Percentiles rank a stretch among this genome's conserved stretches.
Evolutionary conservation across 1,140 invertebrate genomes (phyloP).

Genomic region (roundworm (Caenorhabditis elegans)): DNA sequence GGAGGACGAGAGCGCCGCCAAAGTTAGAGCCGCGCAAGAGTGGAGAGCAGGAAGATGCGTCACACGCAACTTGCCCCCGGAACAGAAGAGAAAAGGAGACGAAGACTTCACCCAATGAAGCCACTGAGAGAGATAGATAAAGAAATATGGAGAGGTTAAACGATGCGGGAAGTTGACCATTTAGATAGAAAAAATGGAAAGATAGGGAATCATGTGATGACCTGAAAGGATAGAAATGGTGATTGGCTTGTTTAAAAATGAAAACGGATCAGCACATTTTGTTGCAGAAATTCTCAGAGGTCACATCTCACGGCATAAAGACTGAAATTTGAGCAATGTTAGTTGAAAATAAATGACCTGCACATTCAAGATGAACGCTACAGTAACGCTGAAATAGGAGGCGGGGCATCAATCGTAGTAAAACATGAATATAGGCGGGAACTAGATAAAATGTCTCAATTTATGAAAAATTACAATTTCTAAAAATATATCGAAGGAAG

Average conservation of each 20-base stretch:
- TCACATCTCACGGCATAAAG: too few species aligned
- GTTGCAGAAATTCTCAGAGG: too few species aligned
- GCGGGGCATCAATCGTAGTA: too few species aligned
- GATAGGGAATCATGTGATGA: not conserved
- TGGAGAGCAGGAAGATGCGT: constrained; percentile 20
- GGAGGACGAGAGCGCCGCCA: constrained; percentile 13
- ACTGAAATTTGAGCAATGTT: too few species aligned
- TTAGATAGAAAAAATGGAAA: not conserved
- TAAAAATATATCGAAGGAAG: not conserved
- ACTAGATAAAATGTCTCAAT: too few species aligned
- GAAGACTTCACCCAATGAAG: constrained; percentile 19
- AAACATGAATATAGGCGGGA: too few species aligned
- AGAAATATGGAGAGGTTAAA: constrained; percentile 35
- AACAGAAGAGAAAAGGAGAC: constrained; percentile 6
- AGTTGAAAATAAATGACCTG: too few species aligned
- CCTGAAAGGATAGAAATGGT: not conserved
- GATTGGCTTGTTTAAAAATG: not conserved
- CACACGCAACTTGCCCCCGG: not conserved
- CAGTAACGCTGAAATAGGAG: too few species aligned
- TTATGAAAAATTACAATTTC: too few species aligned
- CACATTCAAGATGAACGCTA: too few species aligned
- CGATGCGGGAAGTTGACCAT: constrained; percentile 17
- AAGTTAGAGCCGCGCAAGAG: constrained; percentile 26
- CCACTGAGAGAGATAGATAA: constrained; percentile 29
- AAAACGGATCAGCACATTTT: not conserved